Conservation (phyloP, 35 echinoderm and acorn worm species). For the Strongylocentrotus purpuratus region DNA sequence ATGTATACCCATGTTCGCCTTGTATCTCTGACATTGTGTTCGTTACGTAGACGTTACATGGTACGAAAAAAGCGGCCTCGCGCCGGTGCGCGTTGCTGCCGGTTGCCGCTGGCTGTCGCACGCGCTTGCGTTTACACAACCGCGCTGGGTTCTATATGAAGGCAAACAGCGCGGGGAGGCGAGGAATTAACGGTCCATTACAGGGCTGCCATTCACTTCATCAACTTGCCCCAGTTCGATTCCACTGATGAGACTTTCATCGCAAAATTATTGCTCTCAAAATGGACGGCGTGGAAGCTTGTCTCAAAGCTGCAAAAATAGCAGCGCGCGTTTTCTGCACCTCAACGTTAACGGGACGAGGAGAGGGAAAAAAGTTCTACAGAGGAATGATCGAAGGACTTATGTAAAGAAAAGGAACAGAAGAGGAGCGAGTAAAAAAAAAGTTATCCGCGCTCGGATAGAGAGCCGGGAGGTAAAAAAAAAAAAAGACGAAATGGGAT, state of each 20-base stretch:
- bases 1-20: conserved; percentile 35
- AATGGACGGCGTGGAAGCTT: conserved; percentile 21
- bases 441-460: not conserved
- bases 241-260: conserved; percentile 54
- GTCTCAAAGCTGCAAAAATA: conserved; percentile 49
- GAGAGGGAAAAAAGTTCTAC: not conserved
- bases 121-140: conserved; percentile 51
- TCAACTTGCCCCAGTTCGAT: conserved; percentile 43
- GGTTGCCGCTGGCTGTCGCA: conserved; percentile 14
- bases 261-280: conserved; percentile 38
- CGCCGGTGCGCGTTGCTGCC: not conserved
- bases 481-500: not conserved
- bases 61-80: not conserved
- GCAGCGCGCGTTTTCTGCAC: conserved; percentile 23
- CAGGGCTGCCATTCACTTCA: conserved; percentile 49
- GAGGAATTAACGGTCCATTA: conserved; percentile 51
- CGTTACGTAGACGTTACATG: not conserved
- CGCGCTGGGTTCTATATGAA: conserved; percentile 6
- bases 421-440: not conserved
- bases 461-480: conserved; percentile 13
- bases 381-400: not conserved
- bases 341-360: not conserved
- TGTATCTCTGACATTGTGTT: conserved; percentile 22
- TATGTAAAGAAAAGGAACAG: not conserved
- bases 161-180: conserved; percentile 22